A percentile compares a stretch with the other conserved stretches of the same genome.
phyloP scores from a whole-genome alignment of 1,140 invertebrate species.

The Colletes latitarsis region DNA sequence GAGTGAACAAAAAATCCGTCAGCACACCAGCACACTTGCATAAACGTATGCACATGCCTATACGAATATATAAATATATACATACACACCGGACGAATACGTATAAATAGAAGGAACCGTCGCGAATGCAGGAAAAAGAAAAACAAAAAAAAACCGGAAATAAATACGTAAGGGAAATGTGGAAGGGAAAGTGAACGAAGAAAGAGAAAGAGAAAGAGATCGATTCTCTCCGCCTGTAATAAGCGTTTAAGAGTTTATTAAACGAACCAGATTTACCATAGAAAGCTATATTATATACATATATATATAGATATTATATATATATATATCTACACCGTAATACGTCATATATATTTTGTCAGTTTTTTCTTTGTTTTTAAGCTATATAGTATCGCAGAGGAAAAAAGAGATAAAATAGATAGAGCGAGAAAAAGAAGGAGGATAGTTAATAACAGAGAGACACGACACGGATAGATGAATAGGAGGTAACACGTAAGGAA shows the following conservation, averaged over 20 bases:
- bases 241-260: constrained; percentile 56
- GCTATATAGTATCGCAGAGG: constrained; percentile 37
- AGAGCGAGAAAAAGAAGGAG: constrained; percentile 23
- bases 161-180: not conserved
- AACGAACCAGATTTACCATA: constrained; percentile 57
- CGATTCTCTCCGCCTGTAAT: constrained; percentile 63
- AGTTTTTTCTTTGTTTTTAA: constrained; percentile 50
- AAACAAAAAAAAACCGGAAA: constrained; percentile 34
- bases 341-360: constrained; percentile 68
- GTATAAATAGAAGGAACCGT: not conserved
- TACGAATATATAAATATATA: not conserved
- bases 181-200: constrained; percentile 1
- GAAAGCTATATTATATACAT: constrained; percentile 59
- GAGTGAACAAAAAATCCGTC: constrained; percentile 1
- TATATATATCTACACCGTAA: constrained; percentile 56
- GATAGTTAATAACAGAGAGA: not conserved
- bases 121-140: constrained; percentile 49
- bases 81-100: not conserved
- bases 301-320: constrained; percentile 58
- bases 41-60: not conserved
- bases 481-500: not conserved
- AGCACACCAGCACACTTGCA: constrained; percentile 11
- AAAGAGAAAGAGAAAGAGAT: constrained; percentile 37
- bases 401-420: constrained; percentile 21
- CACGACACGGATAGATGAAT: not conserved